phyloP scores from a whole-genome alignment of 64 coral and sea anemone species.

The Catalaphyllia jardinei region DNA sequence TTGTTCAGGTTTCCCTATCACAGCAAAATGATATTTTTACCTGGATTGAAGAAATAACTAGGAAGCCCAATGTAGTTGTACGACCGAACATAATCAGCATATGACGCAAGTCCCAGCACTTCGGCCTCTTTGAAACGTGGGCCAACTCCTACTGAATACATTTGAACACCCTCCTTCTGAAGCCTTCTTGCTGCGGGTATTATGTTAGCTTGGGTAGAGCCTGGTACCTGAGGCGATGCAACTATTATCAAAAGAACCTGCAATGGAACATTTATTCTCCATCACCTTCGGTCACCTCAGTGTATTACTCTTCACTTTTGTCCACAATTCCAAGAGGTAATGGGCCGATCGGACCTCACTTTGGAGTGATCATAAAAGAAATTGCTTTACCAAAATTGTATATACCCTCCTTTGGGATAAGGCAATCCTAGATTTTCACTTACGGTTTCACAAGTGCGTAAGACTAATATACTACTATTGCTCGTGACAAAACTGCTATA shows the following conservation, averaged over 20 bases:
- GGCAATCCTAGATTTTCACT: too few species aligned
- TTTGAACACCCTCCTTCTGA: slow-evolving; percentile 36
- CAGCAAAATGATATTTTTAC: neutral
- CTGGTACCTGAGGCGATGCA: slow-evolving; percentile 39
- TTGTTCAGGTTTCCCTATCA: neutral
- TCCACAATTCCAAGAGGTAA: too few species aligned
- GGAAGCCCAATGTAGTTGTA: slow-evolving; percentile 18
- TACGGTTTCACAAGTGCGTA: too few species aligned
- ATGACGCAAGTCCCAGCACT: slow-evolving; percentile 19
- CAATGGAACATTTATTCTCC: neutral
- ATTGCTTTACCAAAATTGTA: too few species aligned
- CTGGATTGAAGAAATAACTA: neutral
- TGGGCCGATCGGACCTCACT: too few species aligned
- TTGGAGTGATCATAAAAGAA: too few species aligned
- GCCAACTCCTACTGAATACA: slow-evolving; percentile 48
- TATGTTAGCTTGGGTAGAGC: slow-evolving; percentile 3
- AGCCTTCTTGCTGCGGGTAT: slow-evolving; percentile 15
- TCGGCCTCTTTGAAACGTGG: slow-evolving; percentile 23
- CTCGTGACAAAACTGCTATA: too few species aligned
- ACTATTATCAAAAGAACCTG: slow-evolving; percentile 52
- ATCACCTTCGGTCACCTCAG: too few species aligned
- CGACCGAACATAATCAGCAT: slow-evolving; percentile 44
- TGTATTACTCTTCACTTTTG: too few species aligned
- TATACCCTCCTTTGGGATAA: too few species aligned
- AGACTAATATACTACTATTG: too few species aligned